These are phyloP conservation scores for Tipula lateralis DNA, from an alignment of 2,888 invertebrate genomes.

Conservation along the genomic window DNA sequence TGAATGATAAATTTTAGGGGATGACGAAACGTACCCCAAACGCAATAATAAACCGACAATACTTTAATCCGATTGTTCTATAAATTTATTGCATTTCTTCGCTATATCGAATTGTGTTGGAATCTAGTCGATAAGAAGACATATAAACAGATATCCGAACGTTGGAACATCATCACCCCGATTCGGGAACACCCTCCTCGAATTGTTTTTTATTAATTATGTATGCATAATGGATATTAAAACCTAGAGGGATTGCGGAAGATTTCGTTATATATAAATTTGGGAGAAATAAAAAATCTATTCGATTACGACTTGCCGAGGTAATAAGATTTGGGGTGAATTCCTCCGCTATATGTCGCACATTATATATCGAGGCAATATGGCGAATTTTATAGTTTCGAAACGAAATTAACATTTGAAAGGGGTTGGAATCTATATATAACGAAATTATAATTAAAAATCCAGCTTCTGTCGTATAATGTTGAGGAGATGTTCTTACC, in stretches of 20 bases:
- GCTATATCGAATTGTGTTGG: too few species aligned
- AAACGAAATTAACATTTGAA: not conserved
- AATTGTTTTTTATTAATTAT: slow-evolving; percentile 4
- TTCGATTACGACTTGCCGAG: not conserved
- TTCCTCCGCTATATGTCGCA: not conserved
- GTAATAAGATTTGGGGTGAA: not conserved
- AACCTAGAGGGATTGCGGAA: not conserved
- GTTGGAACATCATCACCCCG: not conserved
- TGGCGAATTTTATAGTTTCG: not conserved
- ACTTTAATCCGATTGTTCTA: not conserved
- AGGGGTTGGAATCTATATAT: too few species aligned
- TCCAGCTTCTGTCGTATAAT: too few species aligned
- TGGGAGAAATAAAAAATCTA: not conserved
- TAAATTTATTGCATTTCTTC: not conserved
- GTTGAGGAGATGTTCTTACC: too few species aligned
- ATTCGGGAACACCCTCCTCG: not conserved
- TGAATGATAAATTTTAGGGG: not conserved
- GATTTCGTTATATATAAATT: not conserved
- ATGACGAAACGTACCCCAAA: not conserved
- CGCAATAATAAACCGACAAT: not conserved
- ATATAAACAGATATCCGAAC: too few species aligned
- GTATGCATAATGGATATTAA: not conserved
- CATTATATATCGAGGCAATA: not conserved
- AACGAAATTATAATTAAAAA: too few species aligned
- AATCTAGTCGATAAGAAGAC: not conserved